Base-by-base conservation (phyloP, 2,888 invertebrate genomes). In the Pterostichus madidus region DNA sequence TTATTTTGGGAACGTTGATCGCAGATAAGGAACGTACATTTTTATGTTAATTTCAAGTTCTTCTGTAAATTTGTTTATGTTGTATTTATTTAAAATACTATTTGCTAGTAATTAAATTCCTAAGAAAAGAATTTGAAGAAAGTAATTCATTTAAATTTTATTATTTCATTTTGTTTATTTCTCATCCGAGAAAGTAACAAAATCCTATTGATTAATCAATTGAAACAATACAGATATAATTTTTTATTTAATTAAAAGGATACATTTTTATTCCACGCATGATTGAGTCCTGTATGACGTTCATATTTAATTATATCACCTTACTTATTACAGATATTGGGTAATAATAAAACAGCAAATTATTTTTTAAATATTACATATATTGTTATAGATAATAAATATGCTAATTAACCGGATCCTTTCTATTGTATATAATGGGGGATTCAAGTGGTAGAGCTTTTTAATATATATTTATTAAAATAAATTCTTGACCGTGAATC, bases 361-460 rank as follows among this genome's bases (percentile, higher is more conserved):
- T 49, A n/a, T 8, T 49, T 49, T 49, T 49, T 13, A 49, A 49
- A 49, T 49, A 10, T 49, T 49, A n/a, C 49, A 39, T 39, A 39
- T 39, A 49, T 13, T 49, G 49, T 49, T 49, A 49, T 49, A 49
- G 44, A 44, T 44, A 44, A 24, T 24, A 39, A 7, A 49, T 49
- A 49, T 49, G 49, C 11, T 49, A 49, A 49, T 49, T 49, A 49
- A 49, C 49, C 49, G 49, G 49, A 49, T 49, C 49, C 49, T 49
- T 49, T 49, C 49, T 49, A 49, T 49, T 49, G 49, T n/a, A 8
- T 4, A 49, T 49, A 49, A 49, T 35, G n/a, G n/a, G n/a, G n/a
- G n/a, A n/a, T n/a, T n/a, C n/a, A n/a, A n/a, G n/a, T n/a, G n/a
- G n/a, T n/a, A n/a, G n/a, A n/a, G n/a, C n/a, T n/a, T n/a, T n/a